Percentiles rank a stretch among this genome's conserved stretches.
These are phyloP conservation scores for Folsomia manolachei DNA, from an alignment of 2,888 invertebrate genomes.

Conservation along the genomic window DNA sequence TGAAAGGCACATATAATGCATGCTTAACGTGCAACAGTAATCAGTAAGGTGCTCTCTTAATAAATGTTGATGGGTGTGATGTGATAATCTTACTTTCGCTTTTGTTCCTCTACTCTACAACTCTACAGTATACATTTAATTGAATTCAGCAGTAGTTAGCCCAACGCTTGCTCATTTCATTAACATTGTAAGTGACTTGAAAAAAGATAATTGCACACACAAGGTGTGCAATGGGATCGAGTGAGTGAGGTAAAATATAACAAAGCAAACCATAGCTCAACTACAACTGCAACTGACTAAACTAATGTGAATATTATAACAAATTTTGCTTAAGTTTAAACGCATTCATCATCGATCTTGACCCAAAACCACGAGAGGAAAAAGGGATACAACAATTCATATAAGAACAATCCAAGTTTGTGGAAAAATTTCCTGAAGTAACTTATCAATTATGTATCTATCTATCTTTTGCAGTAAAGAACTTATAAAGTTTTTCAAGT, in stretches of 20 bases:
- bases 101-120: not conserved
- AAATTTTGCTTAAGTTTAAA: not conserved
- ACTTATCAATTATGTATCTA: constrained; percentile 12
- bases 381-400: not conserved
- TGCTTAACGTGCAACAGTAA: not conserved
- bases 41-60: not conserved
- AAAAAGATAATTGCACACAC: too few relatives aligned
- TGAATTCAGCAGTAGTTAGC: too few relatives aligned
- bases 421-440: not conserved
- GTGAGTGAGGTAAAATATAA: too few relatives aligned
- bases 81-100: not conserved
- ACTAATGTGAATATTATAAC: not conserved
- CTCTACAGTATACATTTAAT: too few relatives aligned
- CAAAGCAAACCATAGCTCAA: too few relatives aligned
- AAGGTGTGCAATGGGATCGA: too few relatives aligned
- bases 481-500: not conserved
- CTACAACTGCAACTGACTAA: too few relatives aligned
- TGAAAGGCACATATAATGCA: not conserved
- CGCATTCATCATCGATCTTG: constrained; percentile 1
- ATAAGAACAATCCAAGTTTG: not conserved
- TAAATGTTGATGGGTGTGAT: not conserved
- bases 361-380: constrained; percentile 10
- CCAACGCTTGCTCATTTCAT: too few relatives aligned
- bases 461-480: not conserved
- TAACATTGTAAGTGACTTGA: too few relatives aligned